phyloP scores from a whole-genome alignment of 2,797 vertebrate species.

The Strix occidentalis region DNA sequence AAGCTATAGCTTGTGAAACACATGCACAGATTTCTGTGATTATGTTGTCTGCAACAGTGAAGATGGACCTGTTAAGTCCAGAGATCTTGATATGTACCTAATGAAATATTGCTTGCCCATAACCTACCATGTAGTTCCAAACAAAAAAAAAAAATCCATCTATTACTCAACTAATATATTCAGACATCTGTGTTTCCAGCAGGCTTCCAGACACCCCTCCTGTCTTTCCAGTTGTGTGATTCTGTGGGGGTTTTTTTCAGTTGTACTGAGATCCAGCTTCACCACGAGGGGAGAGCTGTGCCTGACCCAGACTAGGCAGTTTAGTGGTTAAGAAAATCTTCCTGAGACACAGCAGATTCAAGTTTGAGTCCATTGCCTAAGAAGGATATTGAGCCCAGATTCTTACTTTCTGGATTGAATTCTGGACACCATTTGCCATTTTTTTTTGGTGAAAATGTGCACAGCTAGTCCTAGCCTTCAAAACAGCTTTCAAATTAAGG shows the following conservation, averaged over 20 bases:
- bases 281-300: neutral
- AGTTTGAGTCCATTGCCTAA: neutral
- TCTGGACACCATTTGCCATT: neutral
- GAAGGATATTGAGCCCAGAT: neutral
- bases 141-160: neutral
- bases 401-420: neutral
- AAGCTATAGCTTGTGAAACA: neutral
- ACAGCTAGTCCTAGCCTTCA: neutral
- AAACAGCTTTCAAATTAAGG: neutral
- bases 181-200: neutral
- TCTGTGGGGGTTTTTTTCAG: neutral
- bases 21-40: neutral
- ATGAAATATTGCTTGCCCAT: neutral
- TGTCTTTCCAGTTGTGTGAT: neutral
- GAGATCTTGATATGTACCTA: neutral
- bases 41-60: neutral
- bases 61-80: neutral
- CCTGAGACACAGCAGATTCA: rapidly evolving
- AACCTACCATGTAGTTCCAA: neutral
- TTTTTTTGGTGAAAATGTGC: neutral
- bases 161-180: neutral
- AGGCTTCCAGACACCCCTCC: neutral
- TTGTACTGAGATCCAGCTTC: neutral
- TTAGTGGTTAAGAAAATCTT: neutral
- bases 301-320: neutral